Percentiles rank a stretch among this genome's conserved stretches.
These are phyloP conservation scores for Sebastes flavidus DNA, from an alignment of 2,797 vertebrate species.

Conservation along the genomic window DNA sequence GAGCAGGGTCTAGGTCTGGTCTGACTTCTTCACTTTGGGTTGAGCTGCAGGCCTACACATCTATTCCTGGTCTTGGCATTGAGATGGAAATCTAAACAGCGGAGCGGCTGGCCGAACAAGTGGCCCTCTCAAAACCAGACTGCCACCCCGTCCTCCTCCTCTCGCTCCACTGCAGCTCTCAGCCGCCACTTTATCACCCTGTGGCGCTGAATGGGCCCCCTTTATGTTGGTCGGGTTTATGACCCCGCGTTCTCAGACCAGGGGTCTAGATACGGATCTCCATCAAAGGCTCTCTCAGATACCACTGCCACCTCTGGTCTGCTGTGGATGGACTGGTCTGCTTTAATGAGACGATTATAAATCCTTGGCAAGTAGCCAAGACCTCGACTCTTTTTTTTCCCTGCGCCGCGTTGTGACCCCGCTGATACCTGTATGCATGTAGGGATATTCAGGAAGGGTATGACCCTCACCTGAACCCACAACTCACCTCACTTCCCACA, in stretches of 20 bases:
- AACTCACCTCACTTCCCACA: conserved; percentile 58
- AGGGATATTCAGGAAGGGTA: conserved; percentile 21
- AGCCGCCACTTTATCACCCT: conserved; percentile 71
- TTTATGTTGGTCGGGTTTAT: conserved; percentile 79
- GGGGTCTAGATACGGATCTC: conserved; percentile 78
- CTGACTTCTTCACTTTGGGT: conserved; percentile 26
- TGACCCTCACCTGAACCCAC: conserved; percentile 56
- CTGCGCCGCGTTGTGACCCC: not conserved
- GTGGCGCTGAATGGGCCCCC: conserved; percentile 75
- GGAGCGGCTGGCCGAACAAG: conserved; percentile 75
- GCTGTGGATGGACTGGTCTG: conserved; percentile 39
- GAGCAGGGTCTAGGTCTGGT: conserved; percentile 18
- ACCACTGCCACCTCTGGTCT: conserved; percentile 64
- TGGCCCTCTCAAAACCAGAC: conserved; percentile 75
- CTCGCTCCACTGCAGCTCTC: conserved; percentile 40
- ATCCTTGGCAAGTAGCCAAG: conserved; percentile 21
- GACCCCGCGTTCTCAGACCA: conserved; percentile 70
- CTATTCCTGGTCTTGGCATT: conserved; percentile 75
- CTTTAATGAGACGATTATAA: conserved; percentile 58
- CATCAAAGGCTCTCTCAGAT: conserved; percentile 78
- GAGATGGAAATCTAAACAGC: conserved; percentile 81
- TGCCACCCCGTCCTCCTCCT: conserved; percentile 52
- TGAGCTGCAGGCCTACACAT: conserved; percentile 38
- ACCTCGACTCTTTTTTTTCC: conserved; percentile 10
- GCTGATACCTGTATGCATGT: conserved; percentile 13